Evolutionary conservation across 2,888 invertebrate genomes (phyloP).

Genomic region (Cosmia pyralina): DNA sequence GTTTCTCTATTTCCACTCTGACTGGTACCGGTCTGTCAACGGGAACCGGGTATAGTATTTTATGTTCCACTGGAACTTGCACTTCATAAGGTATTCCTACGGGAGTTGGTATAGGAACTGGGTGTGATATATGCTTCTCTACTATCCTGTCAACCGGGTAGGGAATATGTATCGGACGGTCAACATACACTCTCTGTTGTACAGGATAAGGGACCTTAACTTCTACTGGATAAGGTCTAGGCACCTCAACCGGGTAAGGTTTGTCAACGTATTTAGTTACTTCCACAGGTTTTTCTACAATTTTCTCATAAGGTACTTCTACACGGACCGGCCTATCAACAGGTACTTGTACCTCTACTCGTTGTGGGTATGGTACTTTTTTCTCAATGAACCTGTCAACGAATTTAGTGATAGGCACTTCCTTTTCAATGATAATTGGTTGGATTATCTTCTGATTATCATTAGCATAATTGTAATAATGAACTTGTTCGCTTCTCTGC

Average conservation of each 20-base stretch:
- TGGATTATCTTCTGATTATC: constrained; percentile 82
- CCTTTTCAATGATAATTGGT: constrained; percentile 86
- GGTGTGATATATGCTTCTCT: constrained; percentile 86
- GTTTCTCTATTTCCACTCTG: constrained; percentile 85
- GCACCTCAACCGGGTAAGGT: constrained; percentile 90
- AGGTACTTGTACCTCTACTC: constrained; percentile 80
- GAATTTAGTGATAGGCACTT: constrained; percentile 85
- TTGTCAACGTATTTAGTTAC: constrained; percentile 89
- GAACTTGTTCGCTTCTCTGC: constrained; percentile 74
- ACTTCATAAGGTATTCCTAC: constrained; percentile 82
- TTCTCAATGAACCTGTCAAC: constrained; percentile 85
- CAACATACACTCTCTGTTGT: constrained; percentile 88
- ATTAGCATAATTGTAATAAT: constrained; percentile 72
- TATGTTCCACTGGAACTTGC: constrained; percentile 80
- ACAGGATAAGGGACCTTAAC: constrained; percentile 88
- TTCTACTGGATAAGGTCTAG: constrained; percentile 89
- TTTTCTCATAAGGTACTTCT: constrained; percentile 87
- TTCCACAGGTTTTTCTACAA: constrained; percentile 89
- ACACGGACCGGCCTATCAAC: constrained; percentile 85
- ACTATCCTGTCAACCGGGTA: constrained; percentile 88
- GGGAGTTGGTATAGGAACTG: constrained; percentile 83
- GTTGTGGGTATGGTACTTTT: constrained; percentile 84
- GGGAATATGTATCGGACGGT: constrained; percentile 86
- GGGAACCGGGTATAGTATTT: constrained; percentile 80
- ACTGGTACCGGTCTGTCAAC: constrained; percentile 84